These are phyloP conservation scores for Caretta caretta DNA, from an alignment of 2,113 vertebrate species.

Conservation along the genomic window DNA sequence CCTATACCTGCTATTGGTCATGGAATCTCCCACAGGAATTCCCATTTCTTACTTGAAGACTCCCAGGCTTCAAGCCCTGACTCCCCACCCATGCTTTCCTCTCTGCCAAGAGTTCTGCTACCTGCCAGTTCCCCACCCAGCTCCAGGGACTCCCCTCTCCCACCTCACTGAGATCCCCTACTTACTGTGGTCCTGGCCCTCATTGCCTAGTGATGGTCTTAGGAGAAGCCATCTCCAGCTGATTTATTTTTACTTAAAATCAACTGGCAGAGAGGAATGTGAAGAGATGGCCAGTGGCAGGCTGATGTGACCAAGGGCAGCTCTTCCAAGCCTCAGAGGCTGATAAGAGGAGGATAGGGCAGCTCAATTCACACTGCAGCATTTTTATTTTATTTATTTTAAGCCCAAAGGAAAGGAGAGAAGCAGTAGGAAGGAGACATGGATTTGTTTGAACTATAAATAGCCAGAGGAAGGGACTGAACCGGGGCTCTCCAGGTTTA, in stretches of 20 bases:
- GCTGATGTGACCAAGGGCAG: too few relatives aligned
- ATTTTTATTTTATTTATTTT: background rate
- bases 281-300: background rate
- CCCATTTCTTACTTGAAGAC: background rate
- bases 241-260: background rate
- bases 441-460: background rate
- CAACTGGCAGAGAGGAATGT: background rate
- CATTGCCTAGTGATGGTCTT: background rate
- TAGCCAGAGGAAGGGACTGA: background rate
- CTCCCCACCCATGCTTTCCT: background rate
- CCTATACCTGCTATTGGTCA: background rate
- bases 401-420: background rate
- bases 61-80: background rate
- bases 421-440: background rate
- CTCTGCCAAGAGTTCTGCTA: background rate
- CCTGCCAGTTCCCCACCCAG: background rate
- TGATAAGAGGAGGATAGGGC: background rate
- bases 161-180: background rate
- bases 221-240: background rate
- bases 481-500: background rate
- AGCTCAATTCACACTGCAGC: background rate
- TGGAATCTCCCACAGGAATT: background rate
- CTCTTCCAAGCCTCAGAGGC: background rate
- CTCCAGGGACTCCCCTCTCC: background rate
- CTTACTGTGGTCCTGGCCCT: background rate